Percentiles rank a stretch among this genome's conserved stretches.
These are phyloP conservation scores for Tinamus major DNA, from an alignment of 2,797 vertebrate genomes.

Conservation along the genomic window DNA sequence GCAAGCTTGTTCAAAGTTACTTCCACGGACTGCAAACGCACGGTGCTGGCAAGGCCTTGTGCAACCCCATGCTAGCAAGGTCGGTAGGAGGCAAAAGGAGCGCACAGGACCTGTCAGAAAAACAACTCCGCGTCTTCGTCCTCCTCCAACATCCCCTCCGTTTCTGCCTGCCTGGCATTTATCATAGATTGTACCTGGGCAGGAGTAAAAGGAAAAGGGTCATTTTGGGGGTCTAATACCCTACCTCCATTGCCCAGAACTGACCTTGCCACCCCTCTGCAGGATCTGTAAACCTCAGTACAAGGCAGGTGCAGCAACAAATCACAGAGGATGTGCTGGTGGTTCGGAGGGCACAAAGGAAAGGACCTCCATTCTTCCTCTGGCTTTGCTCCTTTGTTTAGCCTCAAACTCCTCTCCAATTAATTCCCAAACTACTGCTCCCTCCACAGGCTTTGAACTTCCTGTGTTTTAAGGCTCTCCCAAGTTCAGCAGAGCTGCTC, in stretches of 20 bases:
- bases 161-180: constrained; percentile 19
- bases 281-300: background rate
- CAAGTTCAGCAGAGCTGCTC: background rate
- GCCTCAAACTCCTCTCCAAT: background rate
- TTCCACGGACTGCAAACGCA: background rate
- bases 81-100: background rate
- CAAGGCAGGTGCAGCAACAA: background rate
- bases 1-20: background rate
- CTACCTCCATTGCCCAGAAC: background rate
- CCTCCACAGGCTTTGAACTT: background rate
- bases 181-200: constrained; percentile 74
- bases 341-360: background rate
- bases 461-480: background rate
- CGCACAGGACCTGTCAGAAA: background rate
- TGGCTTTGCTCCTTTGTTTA: background rate
- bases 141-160: background rate
- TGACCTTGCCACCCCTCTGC: background rate
- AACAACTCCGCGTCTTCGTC: background rate
- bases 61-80: background rate
- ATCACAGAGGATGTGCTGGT: background rate
- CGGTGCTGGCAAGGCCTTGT: background rate
- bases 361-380: background rate
- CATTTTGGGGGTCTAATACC: background rate
- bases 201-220: constrained; percentile 14
- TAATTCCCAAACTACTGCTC: background rate